These are phyloP conservation scores for Coreius guichenoti DNA, from an alignment of 2,797 vertebrate species.

Conservation along the genomic window DNA sequence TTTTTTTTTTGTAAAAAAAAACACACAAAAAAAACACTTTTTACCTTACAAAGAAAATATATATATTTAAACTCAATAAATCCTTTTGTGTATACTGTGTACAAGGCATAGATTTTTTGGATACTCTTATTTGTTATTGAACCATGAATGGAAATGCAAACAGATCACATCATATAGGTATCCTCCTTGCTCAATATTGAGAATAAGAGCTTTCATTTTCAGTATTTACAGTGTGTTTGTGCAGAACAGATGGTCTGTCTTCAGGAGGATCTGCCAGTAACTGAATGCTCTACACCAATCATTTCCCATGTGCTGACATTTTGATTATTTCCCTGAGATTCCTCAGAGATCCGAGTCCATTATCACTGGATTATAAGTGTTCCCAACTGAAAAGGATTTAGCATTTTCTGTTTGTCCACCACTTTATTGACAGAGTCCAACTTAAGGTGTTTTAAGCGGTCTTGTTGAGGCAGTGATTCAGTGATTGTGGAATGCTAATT, in stretches of 20 bases:
- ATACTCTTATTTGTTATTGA: background rate
- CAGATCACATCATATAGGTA: background rate
- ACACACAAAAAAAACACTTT: no score
- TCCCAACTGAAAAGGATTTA: slow-evolving; percentile 29
- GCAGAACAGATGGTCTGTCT: slow-evolving; percentile 29
- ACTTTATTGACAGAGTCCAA: slow-evolving; percentile 14
- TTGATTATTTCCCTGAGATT: slow-evolving; percentile 30
- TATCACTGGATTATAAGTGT: slow-evolving; percentile 37
- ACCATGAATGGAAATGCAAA: background rate
- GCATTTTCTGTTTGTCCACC: background rate
- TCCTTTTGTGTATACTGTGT: background rate
- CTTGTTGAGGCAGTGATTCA: slow-evolving; percentile 60
- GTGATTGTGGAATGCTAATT: slow-evolving; percentile 72
- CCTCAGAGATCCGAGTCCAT: slow-evolving; percentile 37
- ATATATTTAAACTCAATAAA: background rate
- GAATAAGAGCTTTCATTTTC: background rate
- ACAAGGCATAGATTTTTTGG: background rate
- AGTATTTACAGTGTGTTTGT: slow-evolving; percentile 11
- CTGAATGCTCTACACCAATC: background rate
- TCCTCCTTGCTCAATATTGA: background rate
- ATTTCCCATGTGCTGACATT: slow-evolving; percentile 16
- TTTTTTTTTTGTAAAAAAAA: no score
- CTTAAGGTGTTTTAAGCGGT: slow-evolving; percentile 61
- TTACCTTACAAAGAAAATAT: no score
- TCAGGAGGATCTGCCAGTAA: slow-evolving; percentile 1